phyloP scores from a whole-genome alignment of 2,797 vertebrate species.

The Sebastes oblongus region DNA sequence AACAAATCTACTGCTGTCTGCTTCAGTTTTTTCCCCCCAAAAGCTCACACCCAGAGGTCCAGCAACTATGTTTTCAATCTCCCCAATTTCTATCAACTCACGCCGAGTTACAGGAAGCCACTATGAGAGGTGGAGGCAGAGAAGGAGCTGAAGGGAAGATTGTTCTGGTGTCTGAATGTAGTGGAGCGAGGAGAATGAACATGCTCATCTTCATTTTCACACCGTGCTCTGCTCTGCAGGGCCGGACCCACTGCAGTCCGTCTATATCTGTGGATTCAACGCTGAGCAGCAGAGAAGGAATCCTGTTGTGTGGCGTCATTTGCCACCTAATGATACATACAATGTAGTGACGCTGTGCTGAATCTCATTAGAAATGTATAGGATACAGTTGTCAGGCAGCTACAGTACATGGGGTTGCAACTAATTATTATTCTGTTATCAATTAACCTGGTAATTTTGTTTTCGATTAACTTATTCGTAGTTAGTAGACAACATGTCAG shows the following conservation, averaged over 20 bases:
- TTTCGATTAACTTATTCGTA: not conserved
- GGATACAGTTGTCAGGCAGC: not conserved
- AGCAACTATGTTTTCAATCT: slow-evolving; percentile 37
- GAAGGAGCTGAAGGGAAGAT: slow-evolving; percentile 23
- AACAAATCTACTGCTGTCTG: slow-evolving; percentile 54
- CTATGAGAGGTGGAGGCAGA: slow-evolving; percentile 13
- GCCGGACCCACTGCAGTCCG: slow-evolving; percentile 1
- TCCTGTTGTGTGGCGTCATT: slow-evolving; percentile 73
- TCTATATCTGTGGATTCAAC: slow-evolving; percentile 4
- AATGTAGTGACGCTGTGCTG: not conserved
- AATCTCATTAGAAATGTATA: not conserved
- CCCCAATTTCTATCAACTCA: slow-evolving; percentile 24
- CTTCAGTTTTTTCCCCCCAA: not conserved
- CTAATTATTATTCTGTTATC: not conserved
- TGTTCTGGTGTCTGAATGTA: slow-evolving; percentile 26
- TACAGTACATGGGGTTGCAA: not conserved
- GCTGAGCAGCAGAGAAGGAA: not conserved
- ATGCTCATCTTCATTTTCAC: slow-evolving; percentile 59
- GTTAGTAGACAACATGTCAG: not conserved
- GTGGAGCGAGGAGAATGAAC: slow-evolving; percentile 46
- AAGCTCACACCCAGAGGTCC: slow-evolving; percentile 38
- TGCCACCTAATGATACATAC: slow-evolving; percentile 69
- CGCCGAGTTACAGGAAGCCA: not conserved
- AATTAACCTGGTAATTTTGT: not conserved
- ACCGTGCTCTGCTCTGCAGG: slow-evolving; percentile 14